Evolutionary conservation across 2,888 invertebrate species (phyloP).

Genomic region (Oscheius sp.): DNA sequence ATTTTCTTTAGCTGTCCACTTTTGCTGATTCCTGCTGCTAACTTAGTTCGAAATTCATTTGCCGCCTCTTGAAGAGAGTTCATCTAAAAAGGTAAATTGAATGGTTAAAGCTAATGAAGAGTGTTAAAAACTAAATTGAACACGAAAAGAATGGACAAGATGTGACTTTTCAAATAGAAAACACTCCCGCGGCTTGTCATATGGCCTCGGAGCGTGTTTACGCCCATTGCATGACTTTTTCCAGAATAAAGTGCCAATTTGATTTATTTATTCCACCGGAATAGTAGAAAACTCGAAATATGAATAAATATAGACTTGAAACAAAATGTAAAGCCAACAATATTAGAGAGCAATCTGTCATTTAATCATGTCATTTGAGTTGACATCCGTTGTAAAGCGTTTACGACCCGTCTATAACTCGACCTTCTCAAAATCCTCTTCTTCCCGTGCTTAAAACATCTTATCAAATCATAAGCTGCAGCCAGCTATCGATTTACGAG

Average conservation of each 20-base stretch:
- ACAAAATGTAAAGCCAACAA: too few species aligned
- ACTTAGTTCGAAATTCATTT: background rate
- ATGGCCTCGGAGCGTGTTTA: background rate
- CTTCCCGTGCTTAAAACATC: too few species aligned
- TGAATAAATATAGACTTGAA: too few species aligned
- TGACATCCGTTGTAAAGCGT: too few species aligned
- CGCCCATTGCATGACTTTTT: background rate
- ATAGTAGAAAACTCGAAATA: too few species aligned
- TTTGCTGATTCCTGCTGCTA: background rate
- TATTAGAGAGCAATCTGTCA: too few species aligned
- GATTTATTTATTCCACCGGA: background rate
- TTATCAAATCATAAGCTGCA: too few species aligned
- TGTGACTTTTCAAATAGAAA: background rate
- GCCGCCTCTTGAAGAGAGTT: background rate
- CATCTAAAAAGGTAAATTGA: background rate
- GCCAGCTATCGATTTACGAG: too few species aligned
- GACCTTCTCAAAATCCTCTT: too few species aligned
- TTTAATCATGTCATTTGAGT: too few species aligned
- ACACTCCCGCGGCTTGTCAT: background rate
- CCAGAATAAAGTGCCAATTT: background rate
- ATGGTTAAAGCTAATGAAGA: background rate
- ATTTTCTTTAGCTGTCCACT: background rate
- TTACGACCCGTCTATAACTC: too few species aligned
- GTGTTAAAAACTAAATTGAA: background rate
- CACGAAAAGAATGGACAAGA: background rate